Evolutionary conservation across 1,140 invertebrate genomes (phyloP), one percentile per base, ranked within the genome.

Genomic region (Conopomorpha cramerella): DNA sequence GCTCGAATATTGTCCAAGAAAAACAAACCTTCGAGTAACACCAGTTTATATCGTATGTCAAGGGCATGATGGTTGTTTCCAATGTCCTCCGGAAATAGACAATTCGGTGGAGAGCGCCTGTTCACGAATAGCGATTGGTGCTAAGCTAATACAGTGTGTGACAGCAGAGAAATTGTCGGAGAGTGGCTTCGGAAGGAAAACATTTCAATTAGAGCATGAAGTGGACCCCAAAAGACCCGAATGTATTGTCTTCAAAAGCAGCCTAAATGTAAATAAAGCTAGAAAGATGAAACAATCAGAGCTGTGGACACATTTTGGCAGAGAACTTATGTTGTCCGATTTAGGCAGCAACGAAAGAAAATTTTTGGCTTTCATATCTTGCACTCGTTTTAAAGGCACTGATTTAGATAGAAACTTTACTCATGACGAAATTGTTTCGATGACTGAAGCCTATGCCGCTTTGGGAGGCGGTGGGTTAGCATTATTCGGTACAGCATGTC

Each of bases 381-480:
- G 92, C 58, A 96, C 93, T 0, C 78, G 85, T 43, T 96, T 91
- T 66, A 74, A 84, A 45, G 88, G 88, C 1, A 81, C 76, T 16
- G 82, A 82, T 45, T 66, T 78, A 26, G 72, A 80, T 47, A 77
- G 79, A 39, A 74, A 82, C 27, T 81, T 81, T 46, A 86, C 85
- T 8, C 89, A 93, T 57, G 84, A 86, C 34, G 87, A 91, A 49
- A 85, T 90, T 17, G 64, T 92, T 14, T 80, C 83, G 3, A 78
- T 88, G 33, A 89, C 89, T 3, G 86, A 91, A 71, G 92, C 86
- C 1, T 89, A 96, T 70, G 90, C 89, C 18, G 93, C 94, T 2
- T 72, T 96, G 31, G 94, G 93, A 32, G 89, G 90, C 32, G 94
- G 93, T 10, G 93, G 93, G 3, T 73, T 98, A 26, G 95, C 95